Conservation (phyloP, 2,888 invertebrate genomes). For the Sclerodermus sp. region DNA sequence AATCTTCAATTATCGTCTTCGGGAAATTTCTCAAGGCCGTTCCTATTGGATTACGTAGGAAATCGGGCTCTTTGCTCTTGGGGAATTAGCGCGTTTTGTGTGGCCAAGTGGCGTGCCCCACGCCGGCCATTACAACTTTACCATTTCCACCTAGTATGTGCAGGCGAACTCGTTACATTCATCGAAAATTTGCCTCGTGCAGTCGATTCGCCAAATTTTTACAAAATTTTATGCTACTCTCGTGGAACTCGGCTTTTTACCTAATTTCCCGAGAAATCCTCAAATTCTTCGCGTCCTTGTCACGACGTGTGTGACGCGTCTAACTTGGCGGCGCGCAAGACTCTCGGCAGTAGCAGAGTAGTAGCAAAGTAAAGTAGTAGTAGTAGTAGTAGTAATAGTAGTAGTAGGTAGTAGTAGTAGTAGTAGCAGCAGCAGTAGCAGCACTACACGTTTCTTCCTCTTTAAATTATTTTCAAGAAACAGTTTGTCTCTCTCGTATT, state of each 20-base stretch:
- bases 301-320: constrained; percentile 32
- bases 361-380: too few species aligned
- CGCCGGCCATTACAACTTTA: constrained; percentile 50
- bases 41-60: constrained; percentile 54
- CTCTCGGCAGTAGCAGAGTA: too few species aligned
- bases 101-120: constrained; percentile 48
- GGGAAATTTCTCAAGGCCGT: constrained; percentile 48
- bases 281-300: constrained; percentile 23
- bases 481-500: too few species aligned
- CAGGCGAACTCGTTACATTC: constrained; percentile 11
- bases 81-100: constrained; percentile 35
- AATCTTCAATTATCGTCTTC: constrained; percentile 45
- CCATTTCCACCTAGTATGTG: constrained; percentile 22
- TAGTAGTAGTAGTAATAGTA: too few species aligned
- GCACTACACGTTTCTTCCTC: too few species aligned
- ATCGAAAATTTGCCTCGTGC: constrained; percentile 8
- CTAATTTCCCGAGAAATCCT: constrained; percentile 14
- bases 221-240: constrained; percentile 22
- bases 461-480: too few species aligned
- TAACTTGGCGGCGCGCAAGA: constrained; percentile 26
- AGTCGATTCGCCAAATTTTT: constrained; percentile 25
- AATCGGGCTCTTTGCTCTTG: constrained; percentile 61
- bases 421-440: too few species aligned
- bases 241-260: constrained; percentile 16
- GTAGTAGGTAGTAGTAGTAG: too few species aligned